Percentiles rank a stretch among this genome's conserved stretches.
phyloP scores from a whole-genome alignment of 2,797 vertebrate species.

The Centroberyx gerrardi region DNA sequence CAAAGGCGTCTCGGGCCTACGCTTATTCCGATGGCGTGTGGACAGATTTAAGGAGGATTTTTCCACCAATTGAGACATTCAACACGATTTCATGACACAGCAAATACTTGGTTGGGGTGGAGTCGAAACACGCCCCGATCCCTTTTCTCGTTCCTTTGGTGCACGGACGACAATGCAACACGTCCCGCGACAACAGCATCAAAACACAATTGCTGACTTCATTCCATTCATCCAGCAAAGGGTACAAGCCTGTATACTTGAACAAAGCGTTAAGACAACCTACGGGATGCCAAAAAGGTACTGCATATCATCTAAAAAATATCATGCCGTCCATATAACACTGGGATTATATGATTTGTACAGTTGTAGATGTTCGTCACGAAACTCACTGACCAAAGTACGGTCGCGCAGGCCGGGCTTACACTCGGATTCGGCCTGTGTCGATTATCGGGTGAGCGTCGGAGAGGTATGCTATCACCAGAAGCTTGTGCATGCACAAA shows the following conservation, averaged over 20 bases:
- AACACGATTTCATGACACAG: slow-evolving; percentile 51
- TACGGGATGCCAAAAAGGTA: slow-evolving; percentile 74
- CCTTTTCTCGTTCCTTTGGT: slow-evolving; percentile 48
- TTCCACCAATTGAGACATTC: slow-evolving; percentile 52
- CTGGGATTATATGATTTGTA: slow-evolving; percentile 76
- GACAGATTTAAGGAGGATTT: slow-evolving; percentile 44
- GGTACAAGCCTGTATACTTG: slow-evolving; percentile 58
- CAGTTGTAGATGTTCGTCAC: slow-evolving; percentile 65
- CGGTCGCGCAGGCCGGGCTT: slow-evolving; percentile 55
- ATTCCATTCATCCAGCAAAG: slow-evolving; percentile 51
- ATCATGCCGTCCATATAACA: slow-evolving; percentile 82
- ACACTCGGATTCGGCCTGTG: slow-evolving; percentile 52
- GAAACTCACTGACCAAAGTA: slow-evolving; percentile 65
- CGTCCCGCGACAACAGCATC: slow-evolving; percentile 60
- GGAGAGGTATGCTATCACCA: slow-evolving; percentile 57
- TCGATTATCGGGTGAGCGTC: slow-evolving; percentile 57
- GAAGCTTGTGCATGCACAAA: slow-evolving; percentile 78
- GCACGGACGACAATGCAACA: slow-evolving; percentile 63
- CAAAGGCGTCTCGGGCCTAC: slow-evolving; percentile 42
- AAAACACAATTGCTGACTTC: slow-evolving; percentile 47
- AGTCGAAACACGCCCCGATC: slow-evolving; percentile 41
- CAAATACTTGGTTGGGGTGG: slow-evolving; percentile 44
- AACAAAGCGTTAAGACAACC: slow-evolving; percentile 77
- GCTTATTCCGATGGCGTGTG: slow-evolving; percentile 38
- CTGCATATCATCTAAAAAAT: slow-evolving; percentile 76